Evolutionary conservation across 2,888 invertebrate genomes (phyloP), one percentile per base, ranked within the genome.

Genomic region (Sthenelais limicola): DNA sequence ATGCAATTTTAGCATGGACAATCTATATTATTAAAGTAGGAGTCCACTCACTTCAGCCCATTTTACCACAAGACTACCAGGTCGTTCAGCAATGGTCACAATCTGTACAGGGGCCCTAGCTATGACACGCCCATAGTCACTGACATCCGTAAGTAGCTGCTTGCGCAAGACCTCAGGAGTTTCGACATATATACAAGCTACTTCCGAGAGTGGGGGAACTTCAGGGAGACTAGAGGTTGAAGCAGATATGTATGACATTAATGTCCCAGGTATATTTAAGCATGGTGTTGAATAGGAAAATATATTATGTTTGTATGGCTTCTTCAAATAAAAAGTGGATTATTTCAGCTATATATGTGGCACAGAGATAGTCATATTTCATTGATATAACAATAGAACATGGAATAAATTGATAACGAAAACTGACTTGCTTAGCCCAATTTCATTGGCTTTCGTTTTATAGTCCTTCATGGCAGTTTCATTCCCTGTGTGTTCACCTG

Each of bases 201-300:
- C 90, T 78, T 91, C 90, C 78, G 89, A 89, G n/a, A 90, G 84
- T 70, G 88, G 87, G 35, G 91, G 91, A 24, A 91, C 90, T 79
- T 90, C 90, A 32, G 91, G 91, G 73, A 91, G 86, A 80, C 90
- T 90, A n/a, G 62, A 56, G 35, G 33, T 18, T 15, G 21, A 56
- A 7, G 24, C 5, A 24, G 7, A 12, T 21, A 51, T 18, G 9
- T 21, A 18, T 21, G 9, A 18, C 24, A 7, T 51, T 21, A 9
- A 9, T 18, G 12, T 51, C 18, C 9, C 9, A 51, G 21, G 9
- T 18, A 9, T 9, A 18, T 21, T 43, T 43, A 9, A 43, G 9
- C 43, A 43, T 32, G 43, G 43, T 43, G 18, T 12, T 9, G 18
- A 18, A 43, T 12, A 43, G 18, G 43, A 18, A 43, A 18, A 43